Base-by-base conservation (phyloP, 2,888 invertebrate species). In the Myopa tessellatipennis region DNA sequence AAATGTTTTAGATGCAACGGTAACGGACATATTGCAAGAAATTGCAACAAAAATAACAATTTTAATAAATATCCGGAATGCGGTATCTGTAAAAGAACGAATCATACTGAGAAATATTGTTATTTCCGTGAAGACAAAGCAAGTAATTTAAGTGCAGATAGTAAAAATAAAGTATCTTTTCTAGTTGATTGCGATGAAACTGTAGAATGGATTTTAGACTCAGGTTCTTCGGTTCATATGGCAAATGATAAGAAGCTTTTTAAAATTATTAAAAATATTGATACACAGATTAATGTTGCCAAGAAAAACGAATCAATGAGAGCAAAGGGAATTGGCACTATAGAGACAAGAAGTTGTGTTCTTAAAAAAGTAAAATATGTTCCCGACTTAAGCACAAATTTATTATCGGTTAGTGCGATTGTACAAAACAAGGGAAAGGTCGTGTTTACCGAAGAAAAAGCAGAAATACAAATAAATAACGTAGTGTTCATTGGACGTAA, bases 1-100 rank as follows among this genome's bases (percentile, higher is more conserved):
- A 55, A 55, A 55, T 55, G 55, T 55, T 55, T 55, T 55, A 55
- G 16, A 55, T 55, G 55, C 55, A 55, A 55, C 55, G 55, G 55
- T 16, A 10, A 16, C 16, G 55, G 55, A 55, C 55, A 55, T 55
- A 55, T 55, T 16, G 55, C 55, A 14, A 55, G 55, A 55, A 55
- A 55, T 55, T 55, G 55, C 55, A 55, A 55, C 55, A 55, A 16
- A 55, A 55, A 55, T 1, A 16, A 55, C 16, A 55, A 55, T 55
- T 10, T 55, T 14, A 14, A 10, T 10, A 55, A 55, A 55, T 16
- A 55, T 14, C 55, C 55, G 16, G 55, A 55, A 55, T 55, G 55
- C 55, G 16, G 55, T 55, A 55, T 55, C 55, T 55, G 1, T 16
- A 55, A 55, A 16, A 55, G 16, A 55, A 55, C 55, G 10, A 55